phyloP scores from a whole-genome alignment of 2,888 invertebrate genomes.

The Eucera pruinosa region DNA sequence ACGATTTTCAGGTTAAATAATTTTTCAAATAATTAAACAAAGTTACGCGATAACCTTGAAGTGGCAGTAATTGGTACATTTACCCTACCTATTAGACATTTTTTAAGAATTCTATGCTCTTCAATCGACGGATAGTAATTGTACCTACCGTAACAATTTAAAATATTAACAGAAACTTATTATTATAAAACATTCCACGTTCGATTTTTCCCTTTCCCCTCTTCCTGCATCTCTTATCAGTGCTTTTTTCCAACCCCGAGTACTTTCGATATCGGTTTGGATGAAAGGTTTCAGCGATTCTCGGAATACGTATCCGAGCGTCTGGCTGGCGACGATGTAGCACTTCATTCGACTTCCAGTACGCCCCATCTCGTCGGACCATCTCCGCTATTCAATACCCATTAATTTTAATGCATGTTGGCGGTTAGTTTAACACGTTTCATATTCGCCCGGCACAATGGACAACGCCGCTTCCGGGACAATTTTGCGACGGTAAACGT shows the following conservation, averaged over 20 bases:
- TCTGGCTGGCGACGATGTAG: conserved; percentile 49
- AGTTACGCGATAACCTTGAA: too few species aligned
- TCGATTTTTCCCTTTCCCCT: too few species aligned
- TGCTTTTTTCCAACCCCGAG: conserved; percentile 5
- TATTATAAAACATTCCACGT: too few species aligned
- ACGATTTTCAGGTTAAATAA: too few species aligned
- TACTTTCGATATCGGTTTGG: conserved; percentile 14
- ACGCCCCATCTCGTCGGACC: conserved; percentile 60
- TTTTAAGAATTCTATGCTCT: too few species aligned
- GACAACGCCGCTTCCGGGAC: conserved; percentile 58
- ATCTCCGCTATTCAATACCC: conserved; percentile 78
- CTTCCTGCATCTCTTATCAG: background rate
- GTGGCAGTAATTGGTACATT: too few species aligned
- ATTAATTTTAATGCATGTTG: conserved; percentile 80
- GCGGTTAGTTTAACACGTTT: conserved; percentile 77
- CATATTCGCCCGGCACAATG: conserved; percentile 70
- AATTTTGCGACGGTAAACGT: conserved; percentile 70
- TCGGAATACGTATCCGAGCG: background rate
- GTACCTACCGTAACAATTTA: too few species aligned
- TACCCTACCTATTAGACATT: too few species aligned
- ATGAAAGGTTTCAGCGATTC: conserved; percentile 36
- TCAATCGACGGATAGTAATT: too few species aligned
- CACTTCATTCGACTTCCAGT: conserved; percentile 65
- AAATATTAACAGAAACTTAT: too few species aligned
- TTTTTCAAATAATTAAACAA: too few species aligned